Base-by-base conservation (phyloP, 2,113 vertebrate genomes). In the Orthonyx spaldingii region DNA sequence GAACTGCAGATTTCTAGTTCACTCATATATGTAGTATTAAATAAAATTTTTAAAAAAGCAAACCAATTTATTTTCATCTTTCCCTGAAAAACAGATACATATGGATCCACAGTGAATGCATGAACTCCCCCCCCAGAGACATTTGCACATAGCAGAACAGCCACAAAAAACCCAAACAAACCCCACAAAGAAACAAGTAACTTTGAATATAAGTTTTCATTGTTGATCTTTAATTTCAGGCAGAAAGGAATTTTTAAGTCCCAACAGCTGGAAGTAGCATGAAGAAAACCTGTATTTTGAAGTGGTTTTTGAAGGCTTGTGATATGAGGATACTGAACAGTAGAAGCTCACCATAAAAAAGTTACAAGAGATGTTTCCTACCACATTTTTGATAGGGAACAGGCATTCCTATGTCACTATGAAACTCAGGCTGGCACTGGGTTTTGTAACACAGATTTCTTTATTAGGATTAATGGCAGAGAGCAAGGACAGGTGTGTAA, bases 61-160 rank as follows among this genome's bases (percentile, higher is more conserved):
- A 65, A 47, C 1, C 13, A 9, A 42, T 70, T 57, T 24, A 35
- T 68, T 87, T 75, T 22, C 52, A 60, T 22, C 53, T 71, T 74
- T 41, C 41, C 17, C 18, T 71, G 28, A 33, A 78, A 90, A 65
- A 6, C 28, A 63, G 7, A 69, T 11, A 39, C 8, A 14, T 4
- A 61, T 1, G 17, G 37, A 72, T 41, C 22, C 23, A 75, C 0
- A 60, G 15, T 2, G 19, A 81, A 41, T 6, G 23, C 0, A 0
- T 11, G 33, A 75, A 21, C 39, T 50, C 26, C 22, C 3, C 35
- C 37, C 4, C 7, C 12, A 78, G 68, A 78, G 41, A 17, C 17
- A 3, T 1, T 2, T 21, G 10, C 5, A 5, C 13, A 30, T 1
- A 70, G 17, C 5, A 82, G 3, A 70, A 79, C 1, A 61, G 16